phyloP scores from a whole-genome alignment of 2,797 vertebrate species.

The Etheostoma perlongum region DNA sequence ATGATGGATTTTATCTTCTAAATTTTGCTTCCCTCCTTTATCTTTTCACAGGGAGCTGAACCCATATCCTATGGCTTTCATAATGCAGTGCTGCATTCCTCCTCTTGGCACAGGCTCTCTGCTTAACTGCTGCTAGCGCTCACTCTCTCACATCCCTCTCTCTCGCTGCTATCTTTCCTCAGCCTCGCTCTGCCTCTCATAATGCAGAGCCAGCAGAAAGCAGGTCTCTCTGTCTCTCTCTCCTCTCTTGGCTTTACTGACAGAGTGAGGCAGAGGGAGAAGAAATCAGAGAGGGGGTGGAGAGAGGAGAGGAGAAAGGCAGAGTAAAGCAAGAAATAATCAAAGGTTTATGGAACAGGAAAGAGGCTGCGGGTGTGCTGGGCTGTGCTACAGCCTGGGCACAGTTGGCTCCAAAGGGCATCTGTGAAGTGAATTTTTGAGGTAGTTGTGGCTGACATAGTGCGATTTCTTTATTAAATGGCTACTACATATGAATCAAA shows the following conservation, averaged over 20 bases:
- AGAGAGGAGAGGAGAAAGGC: constrained; percentile 54
- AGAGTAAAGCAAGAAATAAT: constrained; percentile 62
- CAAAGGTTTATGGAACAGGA: constrained; percentile 68
- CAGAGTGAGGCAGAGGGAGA: constrained; percentile 69
- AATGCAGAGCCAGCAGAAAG: constrained; percentile 88
- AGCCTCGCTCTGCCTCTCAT: constrained; percentile 78
- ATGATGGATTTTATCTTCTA: constrained; percentile 44
- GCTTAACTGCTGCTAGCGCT: constrained; percentile 84
- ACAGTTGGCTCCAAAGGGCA: constrained; percentile 58
- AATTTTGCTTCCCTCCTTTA: constrained; percentile 50
- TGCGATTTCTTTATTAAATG: constrained; percentile 50
- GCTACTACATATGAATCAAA: constrained; percentile 60
- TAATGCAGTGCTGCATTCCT: constrained; percentile 87
- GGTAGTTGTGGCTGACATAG: constrained; percentile 41
- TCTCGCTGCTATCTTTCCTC: constrained; percentile 58
- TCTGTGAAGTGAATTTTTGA: constrained; percentile 47
- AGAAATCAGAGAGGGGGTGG: constrained; percentile 73
- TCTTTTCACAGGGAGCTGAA: constrained; percentile 59
- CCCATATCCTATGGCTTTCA: constrained; percentile 80
- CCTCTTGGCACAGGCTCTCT: constrained; percentile 84
- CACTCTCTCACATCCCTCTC: constrained; percentile 70
- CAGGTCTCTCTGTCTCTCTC: constrained; percentile 66
- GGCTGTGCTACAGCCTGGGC: constrained; percentile 46
- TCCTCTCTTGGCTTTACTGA: constrained; percentile 75
- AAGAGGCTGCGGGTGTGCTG: constrained; percentile 55